These are phyloP conservation scores for Ceratosolen fusciceps DNA, from an alignment of 1,140 invertebrate genomes.

Conservation along the genomic window DNA sequence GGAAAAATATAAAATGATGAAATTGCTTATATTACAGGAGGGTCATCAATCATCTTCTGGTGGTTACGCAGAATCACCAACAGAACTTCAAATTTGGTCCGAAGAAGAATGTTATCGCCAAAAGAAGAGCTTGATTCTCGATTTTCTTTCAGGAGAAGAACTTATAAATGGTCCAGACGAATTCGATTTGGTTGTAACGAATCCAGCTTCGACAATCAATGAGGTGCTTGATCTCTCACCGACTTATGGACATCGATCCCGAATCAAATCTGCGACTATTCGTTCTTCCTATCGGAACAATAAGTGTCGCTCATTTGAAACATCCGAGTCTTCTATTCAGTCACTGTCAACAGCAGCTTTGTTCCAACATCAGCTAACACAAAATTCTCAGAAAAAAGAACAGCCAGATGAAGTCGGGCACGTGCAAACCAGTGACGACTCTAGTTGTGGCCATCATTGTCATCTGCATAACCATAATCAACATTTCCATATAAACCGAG, in stretches of 20 bases:
- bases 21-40: constrained; percentile 54
- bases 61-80: constrained; percentile 84
- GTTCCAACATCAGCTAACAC: constrained; percentile 49
- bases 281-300: constrained; percentile 65
- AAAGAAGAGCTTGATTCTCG: constrained; percentile 79
- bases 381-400: constrained; percentile 68
- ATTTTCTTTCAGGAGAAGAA: constrained; percentile 72
- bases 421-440: constrained; percentile 79
- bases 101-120: constrained; percentile 77
- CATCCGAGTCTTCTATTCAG: constrained; percentile 15
- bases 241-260: constrained; percentile 63
- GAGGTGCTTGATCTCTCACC: background rate
- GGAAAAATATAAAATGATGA: background rate
- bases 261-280: constrained; percentile 59
- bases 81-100: constrained; percentile 77
- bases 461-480: constrained; percentile 66
- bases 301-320: constrained; percentile 49
- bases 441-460: constrained; percentile 74
- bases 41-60: constrained; percentile 83
- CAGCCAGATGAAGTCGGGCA: constrained; percentile 70
- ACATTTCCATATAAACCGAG: constrained; percentile 63
- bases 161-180: background rate
- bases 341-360: constrained; percentile 52
- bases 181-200: background rate
- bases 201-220: background rate